Conservation (phyloP, 23 tunicate species). For the Phallusia fumigata region DNA sequence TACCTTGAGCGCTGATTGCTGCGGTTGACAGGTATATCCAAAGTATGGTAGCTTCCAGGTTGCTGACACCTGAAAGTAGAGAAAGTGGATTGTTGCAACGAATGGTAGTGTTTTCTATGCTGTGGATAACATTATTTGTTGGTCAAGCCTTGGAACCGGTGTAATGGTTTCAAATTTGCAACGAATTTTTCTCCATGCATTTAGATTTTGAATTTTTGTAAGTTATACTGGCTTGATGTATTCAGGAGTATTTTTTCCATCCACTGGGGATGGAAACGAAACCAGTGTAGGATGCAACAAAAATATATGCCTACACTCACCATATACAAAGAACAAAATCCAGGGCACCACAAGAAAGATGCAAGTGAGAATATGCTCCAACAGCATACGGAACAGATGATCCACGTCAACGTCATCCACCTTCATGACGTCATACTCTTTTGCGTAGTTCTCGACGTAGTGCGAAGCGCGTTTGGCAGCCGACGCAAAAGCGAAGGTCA, state of each 20-base stretch:
- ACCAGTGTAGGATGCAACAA: too few relatives aligned
- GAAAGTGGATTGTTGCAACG: neutral
- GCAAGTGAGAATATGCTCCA: neutral
- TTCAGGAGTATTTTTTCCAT: too few relatives aligned
- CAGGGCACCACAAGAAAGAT: neutral
- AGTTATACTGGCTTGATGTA: too few relatives aligned
- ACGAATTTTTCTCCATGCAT: too few relatives aligned
- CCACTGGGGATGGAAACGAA: too few relatives aligned
- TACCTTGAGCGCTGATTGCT: neutral
- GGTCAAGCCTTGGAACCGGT: too few relatives aligned
- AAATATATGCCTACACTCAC: neutral
- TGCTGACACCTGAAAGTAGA: neutral
- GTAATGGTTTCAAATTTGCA: too few relatives aligned
- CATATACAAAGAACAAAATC: neutral
- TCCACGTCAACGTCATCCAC: neutral
- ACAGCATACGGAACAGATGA: neutral
- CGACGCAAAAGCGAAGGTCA: neutral
- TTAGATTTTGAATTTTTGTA: too few relatives aligned
- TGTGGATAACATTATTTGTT: too few relatives aligned
- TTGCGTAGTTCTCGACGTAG: neutral
- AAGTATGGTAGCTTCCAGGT: neutral
- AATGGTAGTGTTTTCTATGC: too few relatives aligned
- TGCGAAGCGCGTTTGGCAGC: neutral
- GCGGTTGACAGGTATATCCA: neutral
- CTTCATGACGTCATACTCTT: neutral